Evolutionary conservation across 2,797 vertebrate genomes (phyloP), one percentile per base, ranked within the genome.

Genomic region (Ciconia nigra): DNA sequence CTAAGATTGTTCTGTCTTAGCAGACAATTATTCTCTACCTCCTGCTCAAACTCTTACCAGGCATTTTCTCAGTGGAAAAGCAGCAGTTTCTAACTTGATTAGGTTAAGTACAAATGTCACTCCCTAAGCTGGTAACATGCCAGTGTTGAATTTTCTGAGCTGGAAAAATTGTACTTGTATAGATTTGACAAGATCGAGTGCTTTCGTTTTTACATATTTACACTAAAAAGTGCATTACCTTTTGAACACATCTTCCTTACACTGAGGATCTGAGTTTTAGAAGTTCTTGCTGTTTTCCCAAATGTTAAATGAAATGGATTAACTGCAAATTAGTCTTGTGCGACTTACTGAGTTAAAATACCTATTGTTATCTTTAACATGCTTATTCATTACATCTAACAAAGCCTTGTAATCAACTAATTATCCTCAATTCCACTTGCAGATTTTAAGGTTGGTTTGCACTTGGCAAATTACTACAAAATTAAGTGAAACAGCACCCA

Each of bases 291-390:
- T 65, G 37, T 67, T 88, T 77, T 41, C 62, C 51, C 65, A 66
- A 70, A 52, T 3, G 16, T 66, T 83, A 65, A 88, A 55, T 31
- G 35, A 87, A 82, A 59, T 3, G 2, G 44, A 76, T 41, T 71
- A 49, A 57, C n/a, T 54, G 41, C 57, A 81, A 90, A 62, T 29
- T 17, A 92, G 51, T 14, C 88, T 65, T 16, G 19, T 11, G 13
- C 51, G 83, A 80, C 62, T 81, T 62, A n/a, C 89, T 37, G 58
- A 89, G 70, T 89, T 88, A 89, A 89, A 82, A 65, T 52, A 76
- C 20, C n/a, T 28, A 65, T 46, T 78, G 79, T 77, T 93, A 66
- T 80, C 91, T 87, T 55, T 82, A 93, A 67, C 54, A 20, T 18
- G 37, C 71, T 79, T 51, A 86, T 85, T 90, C 92, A 91, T 77